Percentiles rank a stretch among this genome's conserved stretches.
phyloP scores from a whole-genome alignment of 2,113 vertebrate genomes.

The Mobula birostris region DNA sequence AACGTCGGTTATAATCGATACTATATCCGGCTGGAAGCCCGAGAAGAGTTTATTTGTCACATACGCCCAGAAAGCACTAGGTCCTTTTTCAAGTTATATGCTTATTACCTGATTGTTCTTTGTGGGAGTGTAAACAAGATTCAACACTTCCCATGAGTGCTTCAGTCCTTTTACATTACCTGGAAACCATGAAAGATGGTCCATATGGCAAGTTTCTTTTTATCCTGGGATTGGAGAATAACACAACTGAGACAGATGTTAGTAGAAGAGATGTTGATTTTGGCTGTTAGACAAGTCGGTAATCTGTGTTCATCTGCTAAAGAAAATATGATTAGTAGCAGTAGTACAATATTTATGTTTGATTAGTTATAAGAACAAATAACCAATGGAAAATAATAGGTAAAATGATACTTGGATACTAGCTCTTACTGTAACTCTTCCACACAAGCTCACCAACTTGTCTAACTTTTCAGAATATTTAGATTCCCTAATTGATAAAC shows the following conservation, averaged over 20 bases:
- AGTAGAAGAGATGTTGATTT: background rate
- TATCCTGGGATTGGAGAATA: background rate
- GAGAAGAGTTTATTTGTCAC: too few relatives aligned
- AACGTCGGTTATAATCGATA: too few relatives aligned
- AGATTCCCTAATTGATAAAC: background rate
- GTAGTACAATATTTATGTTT: background rate
- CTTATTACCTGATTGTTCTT: background rate
- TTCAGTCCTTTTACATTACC: background rate
- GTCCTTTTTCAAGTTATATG: background rate
- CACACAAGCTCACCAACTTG: background rate
- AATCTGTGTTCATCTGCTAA: background rate
- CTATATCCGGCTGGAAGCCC: too few relatives aligned
- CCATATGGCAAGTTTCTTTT: background rate
- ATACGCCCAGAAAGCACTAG: too few relatives aligned
- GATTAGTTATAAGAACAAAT: background rate
- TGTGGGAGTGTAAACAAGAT: background rate
- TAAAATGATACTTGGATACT: background rate
- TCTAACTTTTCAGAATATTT: background rate
- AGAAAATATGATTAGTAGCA: background rate
- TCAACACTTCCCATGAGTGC: background rate
- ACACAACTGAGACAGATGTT: background rate
- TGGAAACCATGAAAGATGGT: background rate
- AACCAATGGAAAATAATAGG: background rate
- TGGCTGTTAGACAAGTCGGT: background rate
- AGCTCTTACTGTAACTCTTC: background rate